phyloP scores from a whole-genome alignment of 1,140 invertebrate genomes.

The Charaxes varanes region DNA sequence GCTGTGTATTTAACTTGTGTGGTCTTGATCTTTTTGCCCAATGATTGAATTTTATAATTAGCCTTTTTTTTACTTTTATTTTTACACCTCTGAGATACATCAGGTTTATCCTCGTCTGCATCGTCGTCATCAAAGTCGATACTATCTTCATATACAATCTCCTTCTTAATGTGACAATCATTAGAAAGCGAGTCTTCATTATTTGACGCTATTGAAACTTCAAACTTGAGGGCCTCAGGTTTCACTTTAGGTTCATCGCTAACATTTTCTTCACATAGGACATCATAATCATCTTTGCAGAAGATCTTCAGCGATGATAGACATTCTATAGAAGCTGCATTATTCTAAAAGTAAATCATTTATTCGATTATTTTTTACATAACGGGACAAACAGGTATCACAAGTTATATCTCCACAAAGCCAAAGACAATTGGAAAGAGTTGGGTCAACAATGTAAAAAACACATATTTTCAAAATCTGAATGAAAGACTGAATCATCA shows the following conservation, averaged over 20 bases:
- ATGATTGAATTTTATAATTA: not conserved
- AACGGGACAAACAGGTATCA: no score
- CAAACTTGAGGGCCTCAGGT: not conserved
- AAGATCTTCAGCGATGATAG: not conserved
- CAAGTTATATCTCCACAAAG: no score
- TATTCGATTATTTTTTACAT: no score
- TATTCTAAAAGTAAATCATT: constrained; percentile 3
- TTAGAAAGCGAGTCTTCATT: not conserved
- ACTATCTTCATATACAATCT: no score
- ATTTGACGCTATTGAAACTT: not conserved
- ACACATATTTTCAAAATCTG: no score
- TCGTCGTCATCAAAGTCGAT: constrained; percentile 2
- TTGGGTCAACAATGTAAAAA: no score
- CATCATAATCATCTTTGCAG: not conserved
- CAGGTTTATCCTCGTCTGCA: constrained; percentile 3
- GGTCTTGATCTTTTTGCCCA: not conserved
- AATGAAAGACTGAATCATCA: no score
- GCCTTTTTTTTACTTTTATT: not conserved
- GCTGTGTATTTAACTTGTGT: not conserved
- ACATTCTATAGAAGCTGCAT: not conserved
- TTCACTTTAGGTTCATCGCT: not conserved
- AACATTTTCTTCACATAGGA: not conserved
- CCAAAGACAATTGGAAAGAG: no score
- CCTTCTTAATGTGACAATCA: not conserved
- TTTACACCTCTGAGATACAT: constrained; percentile 3